Evolutionary conservation across 2,797 vertebrate genomes (phyloP), one percentile per base, ranked within the genome.

Genomic region (Geotrypetes seraphini): DNA sequence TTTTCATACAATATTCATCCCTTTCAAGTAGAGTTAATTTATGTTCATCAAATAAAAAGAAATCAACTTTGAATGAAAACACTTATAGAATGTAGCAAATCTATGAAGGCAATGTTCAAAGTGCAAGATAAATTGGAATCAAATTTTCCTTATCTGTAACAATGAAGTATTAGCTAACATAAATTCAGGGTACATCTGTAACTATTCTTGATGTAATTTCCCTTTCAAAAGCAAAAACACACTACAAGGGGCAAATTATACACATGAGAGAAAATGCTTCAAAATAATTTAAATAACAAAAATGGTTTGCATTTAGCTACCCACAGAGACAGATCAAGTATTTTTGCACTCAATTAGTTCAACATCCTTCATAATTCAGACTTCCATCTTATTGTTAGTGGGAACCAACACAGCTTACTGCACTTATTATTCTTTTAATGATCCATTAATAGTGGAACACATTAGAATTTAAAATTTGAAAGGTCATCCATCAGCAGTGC

Each of bases 261-360:
- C 41, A 33, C 36, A 31, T 10, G 30, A 37, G 25, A 26, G 12
- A 42, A 21, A 44, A 41, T 12, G 59, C 51, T 48, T 39, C 10
- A 52, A 66, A 35, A 41, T 22, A 21, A 50, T 50, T 40, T 58
- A 35, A 50, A 34, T 12, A 44, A 43, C 34, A 44, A 53, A 42
- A 17, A 19, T n/a, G 7, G 44, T 31, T 44, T 54, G 63, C 36
- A 51, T 41, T 7, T 13, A 53, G 32, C 19, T 28, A 60, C 27
- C 30, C 42, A 47, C 33, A 60, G 33, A 33, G 64, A 40, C 33
- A 43, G 12, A 49, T 57, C 39, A 43, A 66, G 33, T 56, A 40
- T 54, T 68, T 73, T 76, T 41, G n/a, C 53, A 67, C 36, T 47
- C 52, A 64, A 61, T 74, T 66, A 69, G 22, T 45, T 57, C 10